A percentile compares a stretch with the other conserved stretches of the same genome.
These are phyloP conservation scores for Lingula anatina DNA, from an alignment of 2,888 invertebrate species.

Conservation along the genomic window DNA sequence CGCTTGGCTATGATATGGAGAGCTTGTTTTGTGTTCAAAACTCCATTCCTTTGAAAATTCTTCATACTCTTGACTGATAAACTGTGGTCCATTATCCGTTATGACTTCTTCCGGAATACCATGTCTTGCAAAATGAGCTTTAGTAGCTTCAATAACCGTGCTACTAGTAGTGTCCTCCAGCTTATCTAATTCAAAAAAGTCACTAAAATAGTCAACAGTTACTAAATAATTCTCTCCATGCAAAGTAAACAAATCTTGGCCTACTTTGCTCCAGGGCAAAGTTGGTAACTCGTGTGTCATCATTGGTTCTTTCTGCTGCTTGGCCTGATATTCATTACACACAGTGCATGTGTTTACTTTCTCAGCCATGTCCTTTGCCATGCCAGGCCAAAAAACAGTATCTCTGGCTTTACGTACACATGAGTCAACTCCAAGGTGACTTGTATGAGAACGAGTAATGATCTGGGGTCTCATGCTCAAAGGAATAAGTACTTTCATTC, in stretches of 20 bases:
- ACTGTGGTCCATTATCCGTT: conserved; percentile 13
- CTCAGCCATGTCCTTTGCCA: conserved; percentile 7
- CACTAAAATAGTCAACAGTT: conserved; percentile 8
- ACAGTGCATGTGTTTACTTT: conserved; percentile 3
- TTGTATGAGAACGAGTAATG: background rate
- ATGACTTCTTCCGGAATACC: conserved; percentile 12
- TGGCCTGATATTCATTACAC: conserved; percentile 4
- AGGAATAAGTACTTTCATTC: conserved; percentile 5
- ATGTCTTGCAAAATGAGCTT: conserved; percentile 11
- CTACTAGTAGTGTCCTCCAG: conserved; percentile 4
- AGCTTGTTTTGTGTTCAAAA: conserved; percentile 5
- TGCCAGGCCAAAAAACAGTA: conserved; percentile 10
- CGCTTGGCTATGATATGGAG: conserved; percentile 3
- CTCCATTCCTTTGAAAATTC: conserved; percentile 1
- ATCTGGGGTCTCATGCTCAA: background rate
- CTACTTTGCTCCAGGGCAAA: conserved; percentile 11
- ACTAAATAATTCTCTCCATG: conserved; percentile 4
- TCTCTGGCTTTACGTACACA: conserved; percentile 10
- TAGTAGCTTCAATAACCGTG: conserved; percentile 5
- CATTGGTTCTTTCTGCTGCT: conserved; percentile 10
- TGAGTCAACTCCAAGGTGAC: conserved; percentile 10
- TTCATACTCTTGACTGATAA: conserved; percentile 2
- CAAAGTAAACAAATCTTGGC: conserved; percentile 7
- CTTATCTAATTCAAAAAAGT: conserved; percentile 6
- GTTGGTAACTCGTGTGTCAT: conserved; percentile 6